Percentiles rank a stretch among this genome's conserved stretches.
Conservation (phyloP, 2,113 vertebrate genomes). For the Talpa occidentalis region DNA sequence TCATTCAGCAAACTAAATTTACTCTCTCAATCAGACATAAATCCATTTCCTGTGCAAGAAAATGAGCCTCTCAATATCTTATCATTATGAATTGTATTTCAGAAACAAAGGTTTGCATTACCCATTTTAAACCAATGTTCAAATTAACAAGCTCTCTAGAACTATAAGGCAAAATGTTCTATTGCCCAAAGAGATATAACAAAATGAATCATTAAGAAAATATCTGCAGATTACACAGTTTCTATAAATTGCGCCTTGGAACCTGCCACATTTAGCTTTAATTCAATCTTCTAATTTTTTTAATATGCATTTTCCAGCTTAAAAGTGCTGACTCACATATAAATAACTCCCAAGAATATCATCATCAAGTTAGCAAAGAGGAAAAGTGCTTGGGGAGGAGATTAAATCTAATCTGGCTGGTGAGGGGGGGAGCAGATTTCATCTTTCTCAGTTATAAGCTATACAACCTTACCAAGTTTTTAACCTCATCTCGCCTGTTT, state of each 20-base stretch:
- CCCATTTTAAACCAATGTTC: slow-evolving; percentile 59
- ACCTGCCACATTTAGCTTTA: slow-evolving; percentile 48
- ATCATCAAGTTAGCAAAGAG: slow-evolving; percentile 60
- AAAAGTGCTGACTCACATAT: slow-evolving; percentile 56
- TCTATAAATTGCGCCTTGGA: slow-evolving; percentile 57
- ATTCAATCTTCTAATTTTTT: slow-evolving; percentile 73
- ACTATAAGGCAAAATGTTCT: slow-evolving; percentile 4
- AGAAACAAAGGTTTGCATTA: slow-evolving; percentile 61
- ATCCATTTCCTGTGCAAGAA: slow-evolving; percentile 54
- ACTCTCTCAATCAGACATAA: slow-evolving; percentile 30
- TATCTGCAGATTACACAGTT: slow-evolving; percentile 62
- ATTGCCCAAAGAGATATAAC: slow-evolving; percentile 48
- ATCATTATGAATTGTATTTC: slow-evolving; percentile 44
- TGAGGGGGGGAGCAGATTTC: neutral
- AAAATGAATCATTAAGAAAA: slow-evolving; percentile 72
- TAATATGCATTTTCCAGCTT: slow-evolving; percentile 60
- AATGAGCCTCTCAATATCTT: slow-evolving; percentile 47
- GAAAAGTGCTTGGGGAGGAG: slow-evolving; percentile 9
- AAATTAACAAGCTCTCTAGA: slow-evolving; percentile 48
- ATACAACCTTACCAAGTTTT: neutral
- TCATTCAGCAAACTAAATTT: slow-evolving; percentile 55
- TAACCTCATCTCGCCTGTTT: slow-evolving; percentile 40
- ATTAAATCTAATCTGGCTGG: slow-evolving; percentile 56
- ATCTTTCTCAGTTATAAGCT: slow-evolving; percentile 43
- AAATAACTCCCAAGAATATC: slow-evolving; percentile 56